Base-by-base conservation (phyloP, 1,140 invertebrate genomes). In the Temnothorax longispinosus region DNA sequence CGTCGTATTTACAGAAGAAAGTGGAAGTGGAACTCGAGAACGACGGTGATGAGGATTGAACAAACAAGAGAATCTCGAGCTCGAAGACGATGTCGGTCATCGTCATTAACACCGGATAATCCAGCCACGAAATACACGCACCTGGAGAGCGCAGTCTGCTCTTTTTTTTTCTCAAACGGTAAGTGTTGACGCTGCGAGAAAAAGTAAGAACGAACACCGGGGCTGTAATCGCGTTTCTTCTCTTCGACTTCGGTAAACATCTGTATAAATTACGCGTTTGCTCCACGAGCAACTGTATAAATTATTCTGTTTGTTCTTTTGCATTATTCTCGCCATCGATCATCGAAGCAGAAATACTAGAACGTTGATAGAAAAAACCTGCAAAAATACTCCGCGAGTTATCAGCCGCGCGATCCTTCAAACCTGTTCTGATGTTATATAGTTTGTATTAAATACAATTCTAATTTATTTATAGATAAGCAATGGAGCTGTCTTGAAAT, bases 21-120 rank as follows among this genome's bases (percentile, higher is more conserved):
- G 78, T 89, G 85, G 77, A 87, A 86, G 89, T 76, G 62, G 88
- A 60, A 72, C 47, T 65, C 50, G 56, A 56, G 74, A 47, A 72
- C 60, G 44, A 38, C 64, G 56, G 32, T 64, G 18, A 89, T 80
- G 88, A 87, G 89, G 88, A 89, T 87, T 85, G 85, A 84, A 81
- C 88, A 89, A 90, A 90, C 85, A 90, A 78, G 78, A 38, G 74
- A 85, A 84, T 77, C 88, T 87, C 78, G 67, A 84, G 85, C 54
- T 84, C 88, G 65, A 87, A 87, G 88, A 80, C 56, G 88, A 84
- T 77, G 77, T 90, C 89, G 62, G 88, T 89, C 85, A 80, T 89
- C 88, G 81, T 89, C 89, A 89, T 90, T 89, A 90, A 90, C 88
- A 87, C 88, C 85, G 88, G 76, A 90, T 90, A 90, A 90, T 90